phyloP scores from a whole-genome alignment of 2,113 vertebrate genomes.

The Odobenus rosmarus region DNA sequence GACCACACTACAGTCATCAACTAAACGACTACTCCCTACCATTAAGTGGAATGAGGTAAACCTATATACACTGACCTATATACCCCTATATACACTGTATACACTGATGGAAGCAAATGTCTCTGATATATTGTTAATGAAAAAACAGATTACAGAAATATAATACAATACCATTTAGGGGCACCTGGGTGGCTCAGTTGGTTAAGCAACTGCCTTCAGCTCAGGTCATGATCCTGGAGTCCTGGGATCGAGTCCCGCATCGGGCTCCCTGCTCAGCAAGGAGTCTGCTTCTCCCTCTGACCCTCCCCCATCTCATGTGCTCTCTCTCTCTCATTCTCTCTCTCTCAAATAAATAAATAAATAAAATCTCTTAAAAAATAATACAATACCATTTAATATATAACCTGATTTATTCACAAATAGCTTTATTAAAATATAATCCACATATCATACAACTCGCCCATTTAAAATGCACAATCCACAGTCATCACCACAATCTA shows the following conservation, averaged over 20 bases:
- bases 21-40: background rate
- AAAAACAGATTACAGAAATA: background rate
- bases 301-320: too few relatives aligned
- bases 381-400: background rate
- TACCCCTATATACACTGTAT: too few relatives aligned
- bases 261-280: too few relatives aligned
- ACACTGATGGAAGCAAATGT: background rate
- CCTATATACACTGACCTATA: background rate
- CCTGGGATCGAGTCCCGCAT: too few relatives aligned
- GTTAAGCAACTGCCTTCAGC: too few relatives aligned
- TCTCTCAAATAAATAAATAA: too few relatives aligned
- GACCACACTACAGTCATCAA: background rate
- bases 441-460: background rate
- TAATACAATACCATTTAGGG: background rate
- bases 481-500: background rate
- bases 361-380: too few relatives aligned
- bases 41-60: background rate
- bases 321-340: too few relatives aligned
- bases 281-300: too few relatives aligned
- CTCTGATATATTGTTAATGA: background rate
- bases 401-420: background rate
- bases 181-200: too few relatives aligned
- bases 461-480: background rate
- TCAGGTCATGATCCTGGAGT: too few relatives aligned
- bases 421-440: constrained; percentile 8